Evolutionary conservation across 2,113 vertebrate species (phyloP).

Genomic region (Ondatra zibethicus): DNA sequence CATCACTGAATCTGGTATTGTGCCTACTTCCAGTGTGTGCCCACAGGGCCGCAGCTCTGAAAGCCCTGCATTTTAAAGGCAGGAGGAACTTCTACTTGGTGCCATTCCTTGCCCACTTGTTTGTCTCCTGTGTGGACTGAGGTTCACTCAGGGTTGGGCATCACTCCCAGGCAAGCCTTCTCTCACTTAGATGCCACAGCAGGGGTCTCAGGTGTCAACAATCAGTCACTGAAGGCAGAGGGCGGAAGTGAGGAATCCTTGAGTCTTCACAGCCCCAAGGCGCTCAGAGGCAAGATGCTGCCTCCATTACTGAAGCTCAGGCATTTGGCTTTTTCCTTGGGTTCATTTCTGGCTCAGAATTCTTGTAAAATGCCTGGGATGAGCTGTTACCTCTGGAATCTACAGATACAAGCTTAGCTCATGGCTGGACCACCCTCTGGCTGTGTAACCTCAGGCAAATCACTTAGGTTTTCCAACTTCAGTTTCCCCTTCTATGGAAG

Average conservation of each 20-base stretch:
- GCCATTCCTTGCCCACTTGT: not conserved
- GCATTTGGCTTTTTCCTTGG: not conserved
- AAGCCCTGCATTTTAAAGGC: not conserved
- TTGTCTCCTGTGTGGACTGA: no score
- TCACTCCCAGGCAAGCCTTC: not conserved
- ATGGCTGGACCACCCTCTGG: not conserved
- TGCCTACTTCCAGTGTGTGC: not conserved
- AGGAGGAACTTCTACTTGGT: not conserved
- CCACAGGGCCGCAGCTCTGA: not conserved
- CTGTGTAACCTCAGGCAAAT: constrained; percentile 27
- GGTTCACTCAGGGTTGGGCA: fast-evolving
- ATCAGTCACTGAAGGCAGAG: not conserved
- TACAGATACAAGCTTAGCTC: not conserved
- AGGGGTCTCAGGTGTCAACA: not conserved
- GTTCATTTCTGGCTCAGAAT: constrained; percentile 50
- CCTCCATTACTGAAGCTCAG: not conserved
- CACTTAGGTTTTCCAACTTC: constrained; percentile 18
- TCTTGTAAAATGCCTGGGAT: constrained; percentile 40
- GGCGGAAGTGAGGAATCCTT: not conserved
- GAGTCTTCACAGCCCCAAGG: not conserved
- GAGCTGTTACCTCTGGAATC: not conserved
- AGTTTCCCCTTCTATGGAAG: constrained; percentile 29
- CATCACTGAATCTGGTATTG: constrained; percentile 5
- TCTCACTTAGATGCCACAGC: not conserved
- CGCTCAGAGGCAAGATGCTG: not conserved